Evolutionary conservation across 2,888 invertebrate species (phyloP).

Genomic region (Lingula anatina): DNA sequence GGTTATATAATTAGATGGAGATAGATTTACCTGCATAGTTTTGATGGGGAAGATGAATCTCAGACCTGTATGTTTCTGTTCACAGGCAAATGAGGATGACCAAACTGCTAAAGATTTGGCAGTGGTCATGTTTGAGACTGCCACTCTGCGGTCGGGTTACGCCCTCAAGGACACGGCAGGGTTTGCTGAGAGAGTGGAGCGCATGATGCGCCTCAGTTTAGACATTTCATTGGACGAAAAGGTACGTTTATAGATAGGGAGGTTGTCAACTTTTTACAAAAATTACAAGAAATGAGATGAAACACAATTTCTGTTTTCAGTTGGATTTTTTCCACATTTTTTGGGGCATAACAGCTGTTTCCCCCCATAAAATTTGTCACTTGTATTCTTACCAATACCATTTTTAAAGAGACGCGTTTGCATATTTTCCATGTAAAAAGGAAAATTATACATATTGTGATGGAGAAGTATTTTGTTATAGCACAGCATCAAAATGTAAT

Average conservation of each 20-base stretch:
- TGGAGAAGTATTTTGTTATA: not conserved
- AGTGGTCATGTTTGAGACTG: conserved; percentile 67
- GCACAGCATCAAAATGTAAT: not conserved
- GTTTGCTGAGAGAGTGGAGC: conserved; percentile 87
- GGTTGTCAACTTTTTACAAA: not conserved
- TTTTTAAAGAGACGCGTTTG: too few relatives aligned
- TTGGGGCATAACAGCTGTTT: too few relatives aligned
- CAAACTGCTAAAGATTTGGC: conserved; percentile 77
- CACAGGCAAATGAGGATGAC: conserved; percentile 66
- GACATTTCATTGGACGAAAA: conserved; percentile 62
- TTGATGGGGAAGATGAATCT: not conserved
- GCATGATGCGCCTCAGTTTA: conserved; percentile 65
- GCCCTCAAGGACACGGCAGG: conserved; percentile 78
- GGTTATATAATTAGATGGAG: not conserved
- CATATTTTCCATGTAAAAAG: too few relatives aligned
- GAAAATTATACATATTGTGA: too few relatives aligned
- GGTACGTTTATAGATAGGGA: conserved; percentile 46
- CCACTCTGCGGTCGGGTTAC: conserved; percentile 90
- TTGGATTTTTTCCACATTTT: not conserved
- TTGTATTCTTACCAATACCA: too few relatives aligned
- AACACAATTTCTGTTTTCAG: not conserved
- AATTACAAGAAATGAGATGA: too few relatives aligned
- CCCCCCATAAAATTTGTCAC: too few relatives aligned
- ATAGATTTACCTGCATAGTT: not conserved
- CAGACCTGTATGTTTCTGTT: not conserved